Conservation (phyloP, 2,797 vertebrate genomes). For the Gallirallus australis region DNA sequence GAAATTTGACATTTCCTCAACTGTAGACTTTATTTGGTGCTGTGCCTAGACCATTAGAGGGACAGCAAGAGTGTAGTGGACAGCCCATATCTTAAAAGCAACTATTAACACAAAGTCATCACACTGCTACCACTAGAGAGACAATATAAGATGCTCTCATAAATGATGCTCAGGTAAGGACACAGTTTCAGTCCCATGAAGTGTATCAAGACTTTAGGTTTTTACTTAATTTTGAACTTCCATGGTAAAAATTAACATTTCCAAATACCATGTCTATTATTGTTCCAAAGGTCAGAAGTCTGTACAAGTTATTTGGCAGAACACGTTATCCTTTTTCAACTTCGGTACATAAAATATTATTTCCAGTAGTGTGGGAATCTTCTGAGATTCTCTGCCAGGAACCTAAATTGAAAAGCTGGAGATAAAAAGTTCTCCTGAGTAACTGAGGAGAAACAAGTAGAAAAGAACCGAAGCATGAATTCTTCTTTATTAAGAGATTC, state of each 20-base stretch:
- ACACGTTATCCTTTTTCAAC: conserved; percentile 7
- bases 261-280: neutral
- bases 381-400: neutral
- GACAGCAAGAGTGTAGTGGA: neutral
- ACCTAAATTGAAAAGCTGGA: neutral
- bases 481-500: neutral
- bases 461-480: neutral
- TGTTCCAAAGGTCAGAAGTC: conserved; percentile 12
- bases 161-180: neutral
- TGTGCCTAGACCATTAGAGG: neutral
- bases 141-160: neutral
- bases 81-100: neutral
- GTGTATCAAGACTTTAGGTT: neutral
- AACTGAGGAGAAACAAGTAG: neutral
- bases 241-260: neutral
- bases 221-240: neutral
- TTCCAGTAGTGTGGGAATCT: conserved; percentile 20
- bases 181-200: neutral
- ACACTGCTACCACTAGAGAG: neutral
- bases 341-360: neutral
- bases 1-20: neutral
- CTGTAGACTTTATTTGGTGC: neutral
- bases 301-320: neutral
- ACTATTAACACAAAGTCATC: neutral
- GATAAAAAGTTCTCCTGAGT: neutral